Base-by-base conservation (phyloP, 1,140 invertebrate genomes). In the Diprion similis region DNA sequence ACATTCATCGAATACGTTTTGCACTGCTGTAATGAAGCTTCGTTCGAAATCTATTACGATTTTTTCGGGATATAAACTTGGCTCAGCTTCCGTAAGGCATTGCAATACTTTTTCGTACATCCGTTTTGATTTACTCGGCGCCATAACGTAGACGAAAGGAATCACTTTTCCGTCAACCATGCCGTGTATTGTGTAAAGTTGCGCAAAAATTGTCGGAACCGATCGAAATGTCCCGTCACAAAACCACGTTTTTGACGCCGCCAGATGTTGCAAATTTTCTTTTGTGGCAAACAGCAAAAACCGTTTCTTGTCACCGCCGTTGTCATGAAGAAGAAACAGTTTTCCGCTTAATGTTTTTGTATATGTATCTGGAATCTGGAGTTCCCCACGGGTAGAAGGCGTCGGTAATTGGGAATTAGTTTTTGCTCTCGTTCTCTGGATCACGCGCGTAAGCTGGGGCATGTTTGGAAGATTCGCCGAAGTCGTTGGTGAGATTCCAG, bases 171-270 rank as follows among this genome's bases (percentile, higher is more conserved):
- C 48, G 68, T 68, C 19, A 46, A 72, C n/a, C 46, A 71, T 48
- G 13, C 73, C 75, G 69, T 78, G 77, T 9, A 78, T 72, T 10
- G 75, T 75, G 46, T 78, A 78, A 17, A 78, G 71, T 46, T 78
- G 77, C 65, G 70, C 71, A 71, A 78, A 76, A 15, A 78, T 19
- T 18, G 7, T 46, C 48, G 77, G 73, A 10, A 78, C 75, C 8
- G 68, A 74, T 72, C 69, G 59, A 51, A 78, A 76, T 0, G 77
- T 73, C n/a, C 75, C 74, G 68, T 76, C 77, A 65, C 45, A 69
- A 70, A 74, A 72, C 76, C 76, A 77, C n/a, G 51, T 67, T 46
- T 72, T 68, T 48, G 67, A 73, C 46, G 17, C 17, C 15, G 11
- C 24, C 19, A 73, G 68, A 37, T 10, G 72, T 73, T n/a, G 67